Percentiles rank a stretch among this genome's conserved stretches.
These are phyloP conservation scores for Coelinius sp. DNA, from an alignment of 2,888 invertebrate species.

Conservation along the genomic window DNA sequence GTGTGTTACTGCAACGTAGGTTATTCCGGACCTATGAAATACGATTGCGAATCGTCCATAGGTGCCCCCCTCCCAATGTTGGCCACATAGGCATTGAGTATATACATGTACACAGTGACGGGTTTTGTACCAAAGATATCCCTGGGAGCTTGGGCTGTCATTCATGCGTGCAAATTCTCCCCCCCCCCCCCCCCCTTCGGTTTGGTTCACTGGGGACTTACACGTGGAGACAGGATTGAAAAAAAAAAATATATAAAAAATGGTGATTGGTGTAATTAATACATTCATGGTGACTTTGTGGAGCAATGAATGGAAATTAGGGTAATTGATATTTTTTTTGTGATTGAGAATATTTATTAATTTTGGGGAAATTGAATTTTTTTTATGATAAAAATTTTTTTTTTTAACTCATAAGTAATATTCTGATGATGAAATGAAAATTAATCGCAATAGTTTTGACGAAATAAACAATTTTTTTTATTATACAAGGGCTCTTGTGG, in stretches of 20 bases:
- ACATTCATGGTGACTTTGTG: neutral
- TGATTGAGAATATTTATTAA: neutral
- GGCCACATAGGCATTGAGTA: neutral
- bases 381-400: too few relatives aligned
- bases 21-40: conserved; percentile 36
- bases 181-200: neutral
- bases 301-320: neutral
- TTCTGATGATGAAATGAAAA: too few relatives aligned
- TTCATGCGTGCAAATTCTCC: conserved; percentile 4
- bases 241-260: neutral
- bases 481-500: too few relatives aligned
- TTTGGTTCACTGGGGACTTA: neutral
- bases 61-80: neutral
- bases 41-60: conserved; percentile 34
- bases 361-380: too few relatives aligned
- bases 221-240: too few relatives aligned
- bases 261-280: neutral
- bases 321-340: neutral
- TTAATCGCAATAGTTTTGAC: too few relatives aligned
- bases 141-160: neutral
- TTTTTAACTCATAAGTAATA: too few relatives aligned
- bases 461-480: too few relatives aligned
- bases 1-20: conserved; percentile 16
- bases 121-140: neutral
- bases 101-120: neutral